phyloP scores from a whole-genome alignment of 1,140 invertebrate genomes.

The Ephestia elutella region DNA sequence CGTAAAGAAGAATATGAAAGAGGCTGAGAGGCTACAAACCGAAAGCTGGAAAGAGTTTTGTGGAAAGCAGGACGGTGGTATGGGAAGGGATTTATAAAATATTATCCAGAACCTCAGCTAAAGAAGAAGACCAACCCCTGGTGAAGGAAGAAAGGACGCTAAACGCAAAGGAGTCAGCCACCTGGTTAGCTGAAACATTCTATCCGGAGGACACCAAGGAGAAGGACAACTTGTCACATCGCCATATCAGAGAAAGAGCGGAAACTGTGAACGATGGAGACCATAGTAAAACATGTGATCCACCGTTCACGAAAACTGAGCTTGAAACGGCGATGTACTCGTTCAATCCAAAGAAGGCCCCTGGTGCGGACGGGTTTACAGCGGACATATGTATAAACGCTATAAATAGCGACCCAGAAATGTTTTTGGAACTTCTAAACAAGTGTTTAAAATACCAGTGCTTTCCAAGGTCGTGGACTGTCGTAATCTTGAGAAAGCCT shows the following conservation, averaged over 20 bases:
- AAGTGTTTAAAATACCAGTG: conserved; percentile 6
- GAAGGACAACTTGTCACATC: conserved; percentile 12
- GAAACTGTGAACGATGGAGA: neutral
- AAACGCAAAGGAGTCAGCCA: conserved; percentile 12
- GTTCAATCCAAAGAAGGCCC: conserved; percentile 29
- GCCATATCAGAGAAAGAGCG: neutral
- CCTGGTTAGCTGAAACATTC: conserved; percentile 20
- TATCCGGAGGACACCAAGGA: conserved; percentile 14
- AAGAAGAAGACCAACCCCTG: conserved; percentile 19
- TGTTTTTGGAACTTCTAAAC: conserved; percentile 13
- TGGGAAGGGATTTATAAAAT: conserved; percentile 20
- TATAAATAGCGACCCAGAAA: conserved; percentile 1
- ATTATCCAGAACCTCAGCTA: neutral
- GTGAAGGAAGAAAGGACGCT: neutral
- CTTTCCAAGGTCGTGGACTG: conserved; percentile 4
- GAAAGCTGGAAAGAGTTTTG: no score
- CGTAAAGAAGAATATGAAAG: no score
- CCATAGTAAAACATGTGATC: neutral
- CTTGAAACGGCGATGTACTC: neutral
- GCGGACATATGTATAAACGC: conserved; percentile 3
- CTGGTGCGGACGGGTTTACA: conserved; percentile 24
- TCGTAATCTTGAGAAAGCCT: no score
- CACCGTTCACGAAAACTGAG: conserved; percentile 7
- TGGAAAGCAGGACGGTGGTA: conserved; percentile 23
- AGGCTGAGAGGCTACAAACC: no score